Evolutionary conservation across 2,113 vertebrate genomes (phyloP).

Genomic region (Vicugna pacos): DNA sequence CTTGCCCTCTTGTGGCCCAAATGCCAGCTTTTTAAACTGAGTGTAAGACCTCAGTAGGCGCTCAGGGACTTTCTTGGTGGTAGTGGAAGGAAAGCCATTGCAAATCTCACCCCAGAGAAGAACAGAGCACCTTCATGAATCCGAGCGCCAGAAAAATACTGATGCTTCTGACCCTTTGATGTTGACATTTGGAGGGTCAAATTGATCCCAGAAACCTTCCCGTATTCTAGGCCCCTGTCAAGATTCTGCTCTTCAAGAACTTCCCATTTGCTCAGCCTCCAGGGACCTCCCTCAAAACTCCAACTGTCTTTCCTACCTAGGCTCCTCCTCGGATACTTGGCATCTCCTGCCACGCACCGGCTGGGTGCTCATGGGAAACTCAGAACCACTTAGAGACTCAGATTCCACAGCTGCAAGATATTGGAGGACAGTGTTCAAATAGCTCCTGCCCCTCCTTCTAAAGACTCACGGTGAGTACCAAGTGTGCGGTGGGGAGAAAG

Average conservation of each 20-base stretch:
- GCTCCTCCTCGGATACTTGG: neutral
- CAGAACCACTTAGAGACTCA: too few species aligned
- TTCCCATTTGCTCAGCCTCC: neutral
- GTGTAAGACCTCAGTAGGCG: too few species aligned
- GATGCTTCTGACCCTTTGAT: neutral
- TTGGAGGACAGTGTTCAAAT: fast-evolving
- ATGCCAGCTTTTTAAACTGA: neutral
- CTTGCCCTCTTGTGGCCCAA: fast-evolving
- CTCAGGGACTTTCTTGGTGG: neutral
- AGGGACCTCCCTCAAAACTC: neutral
- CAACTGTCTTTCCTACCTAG: neutral
- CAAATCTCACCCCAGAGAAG: neutral
- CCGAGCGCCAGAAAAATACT: neutral
- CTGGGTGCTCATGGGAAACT: neutral
- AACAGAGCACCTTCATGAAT: neutral
- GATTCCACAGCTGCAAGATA: fast-evolving
- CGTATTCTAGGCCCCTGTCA: neutral
- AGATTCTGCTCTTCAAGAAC: neutral
- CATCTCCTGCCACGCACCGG: neutral
- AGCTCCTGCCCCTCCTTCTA: too few species aligned
- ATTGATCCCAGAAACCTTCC: neutral
- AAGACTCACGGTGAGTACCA: fast-evolving
- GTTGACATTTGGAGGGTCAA: neutral
- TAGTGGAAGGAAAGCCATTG: fast-evolving
- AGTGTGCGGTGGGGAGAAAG: neutral